Percentiles rank a stretch among this genome's conserved stretches.
Evolutionary conservation across 2,113 vertebrate genomes (phyloP).

Genomic region (Megaceryle torquata): DNA sequence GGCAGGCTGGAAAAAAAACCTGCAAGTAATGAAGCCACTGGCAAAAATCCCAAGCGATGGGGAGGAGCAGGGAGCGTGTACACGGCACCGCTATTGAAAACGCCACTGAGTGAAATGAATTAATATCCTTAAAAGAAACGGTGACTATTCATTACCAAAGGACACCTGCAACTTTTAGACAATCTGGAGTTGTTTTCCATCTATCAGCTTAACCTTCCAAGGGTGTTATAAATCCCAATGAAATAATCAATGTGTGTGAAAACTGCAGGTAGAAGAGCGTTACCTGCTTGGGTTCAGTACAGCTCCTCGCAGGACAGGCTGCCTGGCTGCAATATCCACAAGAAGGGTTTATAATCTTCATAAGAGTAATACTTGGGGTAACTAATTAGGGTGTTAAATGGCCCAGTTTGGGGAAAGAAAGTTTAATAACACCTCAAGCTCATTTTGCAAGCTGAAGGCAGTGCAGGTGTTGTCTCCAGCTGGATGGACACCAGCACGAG

Average conservation of each 20-base stretch:
- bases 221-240: neutral
- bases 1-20: neutral
- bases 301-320: neutral
- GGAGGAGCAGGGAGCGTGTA: neutral
- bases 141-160: neutral
- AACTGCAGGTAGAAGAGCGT: neutral
- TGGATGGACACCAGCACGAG: neutral
- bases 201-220: neutral
- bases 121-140: neutral
- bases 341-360: neutral
- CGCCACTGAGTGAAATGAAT: slow-evolving; percentile 33
- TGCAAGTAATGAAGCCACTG: neutral
- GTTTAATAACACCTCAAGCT: neutral
- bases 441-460: neutral
- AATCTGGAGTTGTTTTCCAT: neutral
- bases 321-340: neutral
- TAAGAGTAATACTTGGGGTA: neutral
- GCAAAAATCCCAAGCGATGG: neutral
- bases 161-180: neutral
- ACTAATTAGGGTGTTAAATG: neutral
- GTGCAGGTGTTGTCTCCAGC: neutral
- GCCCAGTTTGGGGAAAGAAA: neutral
- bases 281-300: neutral
- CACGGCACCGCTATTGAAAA: neutral
- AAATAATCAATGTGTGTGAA: neutral